phyloP scores from a whole-genome alignment of 2,113 vertebrate species.

The Callipepla squamata region DNA sequence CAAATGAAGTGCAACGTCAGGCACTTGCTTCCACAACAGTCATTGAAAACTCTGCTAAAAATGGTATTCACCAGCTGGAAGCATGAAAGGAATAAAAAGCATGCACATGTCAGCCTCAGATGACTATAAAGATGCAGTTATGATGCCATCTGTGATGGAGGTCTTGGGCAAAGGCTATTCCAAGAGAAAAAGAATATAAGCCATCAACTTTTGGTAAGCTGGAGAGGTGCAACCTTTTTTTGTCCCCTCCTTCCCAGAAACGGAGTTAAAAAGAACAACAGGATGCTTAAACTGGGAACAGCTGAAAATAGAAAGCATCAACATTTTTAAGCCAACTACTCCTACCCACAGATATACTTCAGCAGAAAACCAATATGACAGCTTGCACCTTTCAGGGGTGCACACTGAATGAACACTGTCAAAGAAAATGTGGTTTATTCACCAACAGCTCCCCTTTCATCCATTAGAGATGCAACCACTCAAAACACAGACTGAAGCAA shows the following conservation, averaged over 20 bases:
- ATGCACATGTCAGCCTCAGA: neutral
- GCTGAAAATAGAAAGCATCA: neutral
- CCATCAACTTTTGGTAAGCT: neutral
- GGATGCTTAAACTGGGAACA: neutral
- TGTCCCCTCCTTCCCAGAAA: neutral
- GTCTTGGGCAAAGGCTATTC: neutral
- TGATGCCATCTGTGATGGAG: neutral
- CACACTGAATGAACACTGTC: neutral
- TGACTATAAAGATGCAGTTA: neutral
- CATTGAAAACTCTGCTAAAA: neutral
- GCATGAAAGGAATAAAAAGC: neutral
- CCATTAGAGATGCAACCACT: neutral
- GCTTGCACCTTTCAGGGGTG: neutral
- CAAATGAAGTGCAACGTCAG: neutral
- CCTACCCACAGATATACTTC: neutral
- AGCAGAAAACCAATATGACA: neutral
- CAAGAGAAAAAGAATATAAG: neutral
- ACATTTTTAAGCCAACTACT: neutral
- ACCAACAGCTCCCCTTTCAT: neutral
- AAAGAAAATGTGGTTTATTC: neutral
- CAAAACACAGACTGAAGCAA: accelerated
- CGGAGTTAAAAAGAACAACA: neutral
- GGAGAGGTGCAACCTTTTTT: neutral
- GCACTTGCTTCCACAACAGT: neutral
- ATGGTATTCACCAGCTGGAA: neutral